Conservation (phyloP, 2,888 invertebrate genomes). For the Saturnia japonica region DNA sequence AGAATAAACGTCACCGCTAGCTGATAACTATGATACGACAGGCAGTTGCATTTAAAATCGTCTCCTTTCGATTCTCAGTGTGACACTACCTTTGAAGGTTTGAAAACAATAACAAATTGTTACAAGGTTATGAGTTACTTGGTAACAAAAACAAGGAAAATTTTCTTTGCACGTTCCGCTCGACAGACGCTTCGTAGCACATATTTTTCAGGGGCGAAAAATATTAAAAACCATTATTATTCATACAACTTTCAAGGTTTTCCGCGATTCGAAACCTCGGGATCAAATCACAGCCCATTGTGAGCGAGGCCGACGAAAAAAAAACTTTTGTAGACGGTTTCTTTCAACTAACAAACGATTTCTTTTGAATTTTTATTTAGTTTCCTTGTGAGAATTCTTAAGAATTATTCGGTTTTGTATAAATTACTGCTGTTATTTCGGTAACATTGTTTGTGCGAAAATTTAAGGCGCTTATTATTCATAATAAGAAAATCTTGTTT, state of each 20-base stretch:
- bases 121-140: not conserved
- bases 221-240: constrained; percentile 16
- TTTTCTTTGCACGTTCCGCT: not conserved
- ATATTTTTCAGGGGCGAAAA: constrained; percentile 10
- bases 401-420: constrained; percentile 9
- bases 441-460: constrained; percentile 2
- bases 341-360: constrained; percentile 6
- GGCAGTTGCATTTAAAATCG: no score
- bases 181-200: not conserved
- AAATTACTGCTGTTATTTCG: not conserved
- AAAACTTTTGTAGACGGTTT: constrained; percentile 7
- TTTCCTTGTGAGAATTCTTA: not conserved
- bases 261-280: constrained; percentile 13
- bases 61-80: no score
- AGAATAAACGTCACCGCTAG: no score
- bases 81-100: no score
- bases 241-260: constrained; percentile 12
- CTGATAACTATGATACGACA: no score
- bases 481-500: not conserved
- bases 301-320: not conserved
- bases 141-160: not conserved
- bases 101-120: not conserved
- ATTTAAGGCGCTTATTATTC: not conserved
- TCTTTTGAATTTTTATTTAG: constrained; percentile 13
- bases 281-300: constrained; percentile 13